Evolutionary conservation across 1,140 invertebrate genomes (phyloP).

Genomic region (Drosophila kikkawai): DNA sequence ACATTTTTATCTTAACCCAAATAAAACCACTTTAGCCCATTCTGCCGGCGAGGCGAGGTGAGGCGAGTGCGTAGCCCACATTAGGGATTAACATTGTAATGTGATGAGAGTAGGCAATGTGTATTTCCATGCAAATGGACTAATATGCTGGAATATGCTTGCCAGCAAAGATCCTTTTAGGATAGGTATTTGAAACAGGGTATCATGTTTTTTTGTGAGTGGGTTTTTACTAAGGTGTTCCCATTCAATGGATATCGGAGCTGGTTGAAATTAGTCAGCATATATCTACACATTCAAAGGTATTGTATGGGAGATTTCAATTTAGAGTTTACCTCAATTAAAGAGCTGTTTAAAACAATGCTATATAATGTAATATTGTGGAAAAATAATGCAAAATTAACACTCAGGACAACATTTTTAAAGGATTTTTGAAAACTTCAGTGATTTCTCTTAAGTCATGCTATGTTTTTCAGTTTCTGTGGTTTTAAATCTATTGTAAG

Average conservation of each 20-base stretch:
- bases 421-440: no score
- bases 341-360: no score
- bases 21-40: conserved; percentile 35
- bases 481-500: neutral
- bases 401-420: no score
- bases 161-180: neutral
- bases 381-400: no score
- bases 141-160: conserved; percentile 21
- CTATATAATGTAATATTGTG: no score
- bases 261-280: neutral
- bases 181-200: neutral
- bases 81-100: conserved; percentile 57
- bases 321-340: no score
- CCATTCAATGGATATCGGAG: neutral
- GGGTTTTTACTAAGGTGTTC: neutral
- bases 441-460: no score
- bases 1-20: conserved; percentile 57
- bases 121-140: conserved; percentile 45
- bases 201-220: neutral
- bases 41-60: neutral
- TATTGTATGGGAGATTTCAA: no score
- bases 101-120: conserved; percentile 35
- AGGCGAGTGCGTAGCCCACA: conserved; percentile 20
- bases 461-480: no score
- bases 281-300: no score